These are phyloP conservation scores for Laticauda colubrina DNA, from an alignment of 2,113 vertebrate genomes.

Conservation along the genomic window DNA sequence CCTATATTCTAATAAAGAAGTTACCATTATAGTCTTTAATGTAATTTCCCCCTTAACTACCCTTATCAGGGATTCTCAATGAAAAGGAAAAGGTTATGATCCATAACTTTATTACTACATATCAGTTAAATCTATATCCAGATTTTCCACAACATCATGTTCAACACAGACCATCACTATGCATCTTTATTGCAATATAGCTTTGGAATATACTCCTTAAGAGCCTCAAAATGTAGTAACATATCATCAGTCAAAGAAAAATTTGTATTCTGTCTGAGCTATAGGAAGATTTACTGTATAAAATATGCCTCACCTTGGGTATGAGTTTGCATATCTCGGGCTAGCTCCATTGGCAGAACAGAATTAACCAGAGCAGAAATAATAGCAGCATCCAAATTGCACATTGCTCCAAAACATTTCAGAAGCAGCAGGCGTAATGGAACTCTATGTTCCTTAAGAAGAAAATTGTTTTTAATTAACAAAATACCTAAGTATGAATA, in stretches of 20 bases:
- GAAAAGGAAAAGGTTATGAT: not conserved
- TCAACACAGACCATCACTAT: not conserved
- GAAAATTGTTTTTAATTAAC: not conserved
- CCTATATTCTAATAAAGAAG: not conserved
- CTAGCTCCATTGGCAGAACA: conserved; percentile 95
- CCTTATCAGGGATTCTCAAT: not conserved
- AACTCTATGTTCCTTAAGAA: conserved; percentile 86
- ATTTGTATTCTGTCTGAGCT: not conserved
- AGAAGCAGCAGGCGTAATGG: conserved; percentile 87
- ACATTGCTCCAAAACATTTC: conserved; percentile 98
- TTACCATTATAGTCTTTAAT: not conserved
- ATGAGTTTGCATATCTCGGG: conserved; percentile 91
- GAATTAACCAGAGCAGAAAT: conserved; percentile 94
- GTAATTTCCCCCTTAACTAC: not conserved
- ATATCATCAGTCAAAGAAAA: not conserved
- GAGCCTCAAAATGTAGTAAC: not conserved
- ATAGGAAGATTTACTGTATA: not conserved
- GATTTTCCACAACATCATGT: not conserved
- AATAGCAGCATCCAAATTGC: conserved; percentile 85
- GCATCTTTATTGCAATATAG: not conserved
- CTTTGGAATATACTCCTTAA: not conserved
- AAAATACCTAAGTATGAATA: not conserved
- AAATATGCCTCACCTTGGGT: conserved; percentile 78
- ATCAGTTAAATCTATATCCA: not conserved
- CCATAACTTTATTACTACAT: not conserved